These are phyloP conservation scores for Echiichthys vipera DNA, from an alignment of 2,797 vertebrate genomes.

Conservation along the genomic window DNA sequence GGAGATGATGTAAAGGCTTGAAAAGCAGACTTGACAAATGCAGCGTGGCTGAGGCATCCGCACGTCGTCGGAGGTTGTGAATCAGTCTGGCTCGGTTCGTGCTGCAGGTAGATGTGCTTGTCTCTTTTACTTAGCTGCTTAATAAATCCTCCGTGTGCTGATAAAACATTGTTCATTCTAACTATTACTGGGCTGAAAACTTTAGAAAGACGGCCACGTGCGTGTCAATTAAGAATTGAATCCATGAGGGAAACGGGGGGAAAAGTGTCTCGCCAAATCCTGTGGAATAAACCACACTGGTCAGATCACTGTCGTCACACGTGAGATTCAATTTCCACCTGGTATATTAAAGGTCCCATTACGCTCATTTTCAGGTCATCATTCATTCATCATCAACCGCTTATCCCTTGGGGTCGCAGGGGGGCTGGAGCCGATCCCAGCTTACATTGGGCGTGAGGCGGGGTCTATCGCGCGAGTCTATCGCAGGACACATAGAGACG, in stretches of 20 bases:
- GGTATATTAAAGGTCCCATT: too few relatives aligned
- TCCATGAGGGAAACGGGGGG: not conserved
- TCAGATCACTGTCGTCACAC: slow-evolving; percentile 5
- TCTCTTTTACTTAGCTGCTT: slow-evolving; percentile 52
- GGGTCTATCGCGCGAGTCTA: too few relatives aligned
- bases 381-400: too few relatives aligned
- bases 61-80: slow-evolving; percentile 16
- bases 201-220: not conserved
- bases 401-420: too few relatives aligned
- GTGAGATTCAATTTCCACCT: not conserved
- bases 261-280: not conserved
- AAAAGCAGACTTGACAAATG: slow-evolving; percentile 37
- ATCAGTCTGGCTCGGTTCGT: slow-evolving; percentile 44
- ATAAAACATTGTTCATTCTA: slow-evolving; percentile 18
- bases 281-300: not conserved
- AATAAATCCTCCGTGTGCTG: slow-evolving; percentile 52
- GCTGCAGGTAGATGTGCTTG: slow-evolving; percentile 28
- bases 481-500: too few relatives aligned
- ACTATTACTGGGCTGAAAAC: slow-evolving; percentile 7
- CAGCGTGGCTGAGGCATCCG: not conserved
- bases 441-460: too few relatives aligned
- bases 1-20: slow-evolving; percentile 55
- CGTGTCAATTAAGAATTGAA: not conserved
- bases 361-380: too few relatives aligned
- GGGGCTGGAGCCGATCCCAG: too few relatives aligned